Percentiles rank a stretch among this genome's conserved stretches.
Evolutionary conservation across 2,888 invertebrate genomes (phyloP).

Genomic region (Hyppa rectilinea): DNA sequence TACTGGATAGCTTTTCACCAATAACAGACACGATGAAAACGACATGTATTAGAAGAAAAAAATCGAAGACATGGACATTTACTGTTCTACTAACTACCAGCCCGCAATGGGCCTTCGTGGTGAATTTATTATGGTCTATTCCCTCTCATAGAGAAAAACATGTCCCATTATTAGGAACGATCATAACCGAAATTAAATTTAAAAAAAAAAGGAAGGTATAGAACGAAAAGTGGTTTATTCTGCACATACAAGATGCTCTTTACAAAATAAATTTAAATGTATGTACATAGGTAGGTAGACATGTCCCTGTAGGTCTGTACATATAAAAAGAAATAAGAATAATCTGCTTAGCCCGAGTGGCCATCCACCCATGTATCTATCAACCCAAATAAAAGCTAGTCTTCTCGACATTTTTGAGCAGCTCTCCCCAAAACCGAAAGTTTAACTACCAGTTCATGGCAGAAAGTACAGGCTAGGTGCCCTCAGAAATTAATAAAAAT

Average conservation of each 20-base stretch:
- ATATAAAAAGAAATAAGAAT: not conserved
- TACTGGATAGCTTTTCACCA: not conserved
- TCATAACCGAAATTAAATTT: too few relatives aligned
- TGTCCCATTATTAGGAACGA: not conserved
- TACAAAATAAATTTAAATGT: not conserved
- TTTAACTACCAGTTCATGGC: constrained; percentile 29
- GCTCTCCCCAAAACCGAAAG: not conserved
- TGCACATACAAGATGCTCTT: not conserved
- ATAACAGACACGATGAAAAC: not conserved
- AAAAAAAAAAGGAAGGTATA: not conserved
- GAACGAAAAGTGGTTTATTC: not conserved
- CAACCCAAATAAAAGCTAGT: not conserved
- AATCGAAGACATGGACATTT: not conserved
- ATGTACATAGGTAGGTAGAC: too few relatives aligned
- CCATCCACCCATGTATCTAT: too few relatives aligned
- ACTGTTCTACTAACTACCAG: not conserved
- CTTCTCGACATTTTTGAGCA: not conserved
- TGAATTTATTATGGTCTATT: not conserved
- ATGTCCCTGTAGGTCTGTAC: too few relatives aligned
- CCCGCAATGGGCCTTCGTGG: not conserved
- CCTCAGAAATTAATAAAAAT: constrained; percentile 70
- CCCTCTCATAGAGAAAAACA: not conserved
- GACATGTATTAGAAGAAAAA: not conserved
- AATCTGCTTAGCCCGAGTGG: not conserved
- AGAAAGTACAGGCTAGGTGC: constrained; percentile 22